Conservation (phyloP, 2,888 invertebrate genomes). For the Pycnomerus fuliginosus region DNA sequence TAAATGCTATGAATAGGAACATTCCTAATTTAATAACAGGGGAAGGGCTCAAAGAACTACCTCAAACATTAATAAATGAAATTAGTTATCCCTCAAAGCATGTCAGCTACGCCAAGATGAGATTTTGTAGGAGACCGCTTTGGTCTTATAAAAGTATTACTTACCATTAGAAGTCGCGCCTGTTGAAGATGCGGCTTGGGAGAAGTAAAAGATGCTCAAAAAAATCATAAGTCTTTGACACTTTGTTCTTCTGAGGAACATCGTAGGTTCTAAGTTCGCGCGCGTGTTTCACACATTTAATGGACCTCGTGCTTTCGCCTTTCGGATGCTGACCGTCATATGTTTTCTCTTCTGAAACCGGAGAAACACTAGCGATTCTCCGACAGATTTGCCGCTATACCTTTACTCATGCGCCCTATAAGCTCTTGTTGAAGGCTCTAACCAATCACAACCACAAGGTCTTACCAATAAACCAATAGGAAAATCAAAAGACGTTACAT, state of each 20-base stretch:
- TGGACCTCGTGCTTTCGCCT: constrained; percentile 38
- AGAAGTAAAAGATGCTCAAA: constrained; percentile 32
- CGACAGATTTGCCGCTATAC: constrained; percentile 40
- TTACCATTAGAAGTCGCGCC: constrained; percentile 44
- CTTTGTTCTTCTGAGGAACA: constrained; percentile 16
- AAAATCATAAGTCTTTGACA: constrained; percentile 30
- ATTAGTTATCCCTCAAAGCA: constrained; percentile 29
- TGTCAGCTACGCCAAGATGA: constrained; percentile 45
- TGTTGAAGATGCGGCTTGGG: constrained; percentile 37
- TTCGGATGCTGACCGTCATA: constrained; percentile 32
- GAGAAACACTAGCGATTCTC: constrained; percentile 45
- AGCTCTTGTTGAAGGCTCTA: constrained; percentile 38
- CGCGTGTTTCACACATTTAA: constrained; percentile 9
- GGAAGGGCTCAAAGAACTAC: constrained; percentile 21
- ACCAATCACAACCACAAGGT: constrained; percentile 50
- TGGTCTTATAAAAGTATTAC: constrained; percentile 28
- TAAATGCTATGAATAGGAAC: constrained; percentile 18
- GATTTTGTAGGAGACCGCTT: constrained; percentile 41
- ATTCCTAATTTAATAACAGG: constrained; percentile 22
- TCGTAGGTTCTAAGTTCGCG: constrained; percentile 1
- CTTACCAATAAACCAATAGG: constrained; percentile 51
- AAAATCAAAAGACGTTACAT: constrained; percentile 53
- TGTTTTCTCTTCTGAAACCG: constrained; percentile 35
- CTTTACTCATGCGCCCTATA: constrained; percentile 48
- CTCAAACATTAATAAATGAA: constrained; percentile 25